Evolutionary conservation across 2,888 invertebrate genomes (phyloP).

Genomic region (Deroplatys truncata): DNA sequence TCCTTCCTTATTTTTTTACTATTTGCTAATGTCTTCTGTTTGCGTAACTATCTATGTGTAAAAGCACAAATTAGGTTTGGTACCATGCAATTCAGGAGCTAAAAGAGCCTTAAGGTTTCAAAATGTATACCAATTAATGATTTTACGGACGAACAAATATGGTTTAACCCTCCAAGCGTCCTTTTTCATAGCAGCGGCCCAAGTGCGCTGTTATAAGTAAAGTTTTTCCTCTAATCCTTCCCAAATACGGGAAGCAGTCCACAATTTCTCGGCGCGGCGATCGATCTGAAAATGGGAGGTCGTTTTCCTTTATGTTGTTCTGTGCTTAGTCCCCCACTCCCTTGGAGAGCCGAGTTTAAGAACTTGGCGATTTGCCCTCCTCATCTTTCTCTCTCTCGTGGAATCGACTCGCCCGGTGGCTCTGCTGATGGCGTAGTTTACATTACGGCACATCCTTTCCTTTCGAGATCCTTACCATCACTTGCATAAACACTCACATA

Average conservation of each 20-base stretch:
- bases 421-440: background rate
- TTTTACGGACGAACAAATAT: background rate
- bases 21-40: too few relatives aligned
- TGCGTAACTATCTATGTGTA: too few relatives aligned
- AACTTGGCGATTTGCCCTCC: background rate
- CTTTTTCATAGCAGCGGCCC: background rate
- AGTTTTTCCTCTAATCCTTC: background rate
- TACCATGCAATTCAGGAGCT: too few relatives aligned
- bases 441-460: background rate
- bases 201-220: background rate
- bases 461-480: background rate
- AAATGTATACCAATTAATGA: background rate
- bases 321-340: background rate
- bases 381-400: background rate
- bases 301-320: background rate
- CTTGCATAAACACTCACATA: background rate
- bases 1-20: too few relatives aligned
- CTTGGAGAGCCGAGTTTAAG: background rate
- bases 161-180: background rate
- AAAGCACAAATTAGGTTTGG: too few relatives aligned
- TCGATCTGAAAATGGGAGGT: background rate
- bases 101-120: background rate
- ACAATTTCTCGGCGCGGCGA: background rate
- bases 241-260: background rate
- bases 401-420: background rate